Conservation (phyloP, 2,797 vertebrate species). For the Molossus alvarezi region DNA sequence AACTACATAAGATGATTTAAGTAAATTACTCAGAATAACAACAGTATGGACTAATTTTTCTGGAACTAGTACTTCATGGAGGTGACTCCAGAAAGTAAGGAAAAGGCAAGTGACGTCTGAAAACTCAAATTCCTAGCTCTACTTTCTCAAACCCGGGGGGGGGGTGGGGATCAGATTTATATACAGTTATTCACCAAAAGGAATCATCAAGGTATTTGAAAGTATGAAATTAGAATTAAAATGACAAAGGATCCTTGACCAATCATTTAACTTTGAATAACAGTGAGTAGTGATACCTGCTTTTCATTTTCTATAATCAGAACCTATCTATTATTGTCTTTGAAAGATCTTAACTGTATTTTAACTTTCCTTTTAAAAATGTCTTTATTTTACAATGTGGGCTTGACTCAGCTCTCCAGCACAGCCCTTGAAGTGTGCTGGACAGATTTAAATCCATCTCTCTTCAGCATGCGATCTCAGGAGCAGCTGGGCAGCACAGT, state of each 20-base stretch:
- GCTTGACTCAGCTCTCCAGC: not conserved
- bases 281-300: not conserved
- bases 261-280: conserved; percentile 37
- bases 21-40: not conserved
- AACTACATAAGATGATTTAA: conserved; percentile 18
- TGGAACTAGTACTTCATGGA: not conserved
- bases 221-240: conserved; percentile 64
- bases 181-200: not conserved
- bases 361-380: conserved; percentile 4
- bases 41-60: not conserved
- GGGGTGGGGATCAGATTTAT: too few species aligned
- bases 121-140: not conserved
- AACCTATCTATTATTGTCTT: not conserved
- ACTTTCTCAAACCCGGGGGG: not conserved
- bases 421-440: not conserved
- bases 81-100: not conserved
- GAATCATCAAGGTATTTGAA: conserved; percentile 7
- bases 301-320: not conserved
- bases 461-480: not conserved
- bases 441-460: conserved; percentile 40
- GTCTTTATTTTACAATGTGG: conserved; percentile 5
- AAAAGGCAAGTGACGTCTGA: not conserved
- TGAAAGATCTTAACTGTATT: not conserved
- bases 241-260: not conserved
- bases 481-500: conserved; percentile 39